Conservation (phyloP, 2,797 vertebrate species). For the Melanotaenia boesemani region DNA sequence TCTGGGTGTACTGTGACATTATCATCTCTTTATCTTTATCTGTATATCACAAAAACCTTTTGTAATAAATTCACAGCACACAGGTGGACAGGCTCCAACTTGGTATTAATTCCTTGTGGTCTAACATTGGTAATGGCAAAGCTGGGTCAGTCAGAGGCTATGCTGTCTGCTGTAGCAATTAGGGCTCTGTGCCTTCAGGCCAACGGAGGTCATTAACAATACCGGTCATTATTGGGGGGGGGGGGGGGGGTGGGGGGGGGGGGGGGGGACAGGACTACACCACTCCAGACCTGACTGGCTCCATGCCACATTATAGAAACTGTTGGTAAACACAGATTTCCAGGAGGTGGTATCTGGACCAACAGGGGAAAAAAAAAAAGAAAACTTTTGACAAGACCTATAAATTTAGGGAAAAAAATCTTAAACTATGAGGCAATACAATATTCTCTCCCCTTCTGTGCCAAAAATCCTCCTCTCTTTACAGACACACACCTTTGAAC, state of each 20-base stretch:
- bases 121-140: conserved; percentile 53
- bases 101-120: conserved; percentile 55
- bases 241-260: conserved; percentile 4
- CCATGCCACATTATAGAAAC: conserved; percentile 31
- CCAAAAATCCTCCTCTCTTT: conserved; percentile 6
- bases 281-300: conserved; percentile 49
- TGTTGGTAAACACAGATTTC: conserved; percentile 51
- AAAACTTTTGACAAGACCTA: background rate
- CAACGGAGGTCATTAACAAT: conserved; percentile 78
- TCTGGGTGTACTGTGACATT: conserved; percentile 42
- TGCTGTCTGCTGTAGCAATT: conserved; percentile 77
- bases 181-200: conserved; percentile 67
- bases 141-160: conserved; percentile 78
- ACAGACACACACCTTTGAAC: conserved; percentile 57
- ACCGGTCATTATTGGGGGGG: conserved; percentile 67
- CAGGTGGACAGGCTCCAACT: conserved; percentile 9
- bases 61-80: conserved; percentile 18
- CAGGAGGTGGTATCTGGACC: background rate
- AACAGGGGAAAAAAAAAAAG: background rate
- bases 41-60: background rate
- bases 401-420: background rate
- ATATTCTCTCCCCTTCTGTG: background rate
- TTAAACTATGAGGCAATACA: conserved; percentile 22
- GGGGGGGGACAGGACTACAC: conserved; percentile 50
- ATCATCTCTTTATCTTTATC: conserved; percentile 4